Base-by-base conservation (phyloP, 2,888 invertebrate species). In the Thalpophila matura region DNA sequence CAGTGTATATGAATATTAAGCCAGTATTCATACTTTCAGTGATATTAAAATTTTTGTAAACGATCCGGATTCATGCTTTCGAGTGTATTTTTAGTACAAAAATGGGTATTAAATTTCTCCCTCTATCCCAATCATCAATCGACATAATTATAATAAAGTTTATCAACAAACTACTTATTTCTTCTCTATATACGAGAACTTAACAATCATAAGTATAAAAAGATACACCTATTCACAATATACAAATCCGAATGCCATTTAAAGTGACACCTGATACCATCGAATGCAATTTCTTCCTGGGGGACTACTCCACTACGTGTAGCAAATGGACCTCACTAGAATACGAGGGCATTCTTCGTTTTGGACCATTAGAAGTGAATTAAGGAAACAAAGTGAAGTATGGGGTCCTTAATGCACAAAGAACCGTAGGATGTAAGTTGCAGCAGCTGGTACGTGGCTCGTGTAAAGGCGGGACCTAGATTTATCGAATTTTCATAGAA, bases 241-340 rank as follows among this genome's bases (percentile, higher is more conserved):
- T 43, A 45, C 47, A 53, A 55, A 69, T 70, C 70, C 46, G 22
- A 20, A 46, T 5, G 12, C 62, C 31, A 71, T 56, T 58, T 42
- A 45, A 56, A 27, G 12, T 62, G 59, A 72, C 77, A 77, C 79
- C 77, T 76, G 80, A 62, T 68, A 46, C 77, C 74, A 53, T 72
- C 35, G 57, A 45, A 73, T 77, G 77, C 80, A 76, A 55, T 66
- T 66, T 58, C 40, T 46, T 73, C 68, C 68, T 64, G 64, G 1
- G 75, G 75, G 71, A 75, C 55, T 33, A 69, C 71, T 74, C 45
- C 37, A 18, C 37, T 68, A 67, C 50, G 68, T 67, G 46, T 16
- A 24, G 24, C 74, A 74, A 62, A 79, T 64, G 59, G 64, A 68
- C 55, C 64, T 53, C 64, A 46, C 51, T 20, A 10, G 29, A 33